Percentiles rank a stretch among this genome's conserved stretches.
Evolutionary conservation across 2,888 invertebrate species (phyloP).

Genomic region (Parnassius apollo): DNA sequence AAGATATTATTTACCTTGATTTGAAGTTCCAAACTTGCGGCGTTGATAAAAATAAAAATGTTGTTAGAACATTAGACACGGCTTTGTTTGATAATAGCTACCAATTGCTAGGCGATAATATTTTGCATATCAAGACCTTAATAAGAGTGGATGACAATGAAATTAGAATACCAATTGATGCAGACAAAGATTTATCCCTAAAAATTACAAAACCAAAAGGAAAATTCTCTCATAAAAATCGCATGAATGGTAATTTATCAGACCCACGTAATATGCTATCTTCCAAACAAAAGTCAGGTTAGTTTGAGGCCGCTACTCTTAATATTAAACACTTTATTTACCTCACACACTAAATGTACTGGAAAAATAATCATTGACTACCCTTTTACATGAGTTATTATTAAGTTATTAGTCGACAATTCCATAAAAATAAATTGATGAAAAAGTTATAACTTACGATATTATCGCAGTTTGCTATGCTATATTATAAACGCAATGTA

Average conservation of each 20-base stretch:
- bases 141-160: constrained; percentile 41
- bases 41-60: constrained; percentile 46
- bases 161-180: constrained; percentile 51
- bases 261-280: background rate
- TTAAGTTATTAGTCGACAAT: no score
- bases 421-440: no score
- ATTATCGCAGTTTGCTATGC: no score
- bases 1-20: constrained; percentile 30
- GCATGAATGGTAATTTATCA: background rate
- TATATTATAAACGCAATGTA: no score
- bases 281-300: constrained; percentile 5
- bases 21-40: constrained; percentile 52
- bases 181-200: constrained; percentile 45
- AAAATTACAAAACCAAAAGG: constrained; percentile 37
- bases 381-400: no score
- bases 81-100: constrained; percentile 30
- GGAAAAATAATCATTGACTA: no score
- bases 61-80: constrained; percentile 48
- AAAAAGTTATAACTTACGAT: no score
- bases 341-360: no score
- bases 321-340: background rate
- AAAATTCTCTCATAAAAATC: background rate
- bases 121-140: constrained; percentile 44
- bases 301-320: background rate
- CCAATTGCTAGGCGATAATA: constrained; percentile 35